Evolutionary conservation across 2,888 invertebrate genomes (phyloP), one percentile per base, ranked within the genome.

Genomic region (Adineta ricciae): DNA sequence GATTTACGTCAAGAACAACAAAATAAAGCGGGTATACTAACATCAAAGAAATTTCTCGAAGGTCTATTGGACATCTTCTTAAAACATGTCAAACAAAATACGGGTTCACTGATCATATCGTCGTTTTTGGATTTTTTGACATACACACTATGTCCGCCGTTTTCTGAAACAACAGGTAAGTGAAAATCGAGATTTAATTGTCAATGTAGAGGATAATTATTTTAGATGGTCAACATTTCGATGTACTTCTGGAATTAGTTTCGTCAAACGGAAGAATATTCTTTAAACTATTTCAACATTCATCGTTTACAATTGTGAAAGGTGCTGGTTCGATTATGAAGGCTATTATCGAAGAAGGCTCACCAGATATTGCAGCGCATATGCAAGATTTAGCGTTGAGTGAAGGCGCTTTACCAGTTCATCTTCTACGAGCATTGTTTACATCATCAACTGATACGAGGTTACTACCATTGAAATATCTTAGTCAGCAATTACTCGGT

Each of bases 61-160:
- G 95, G 94, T 87, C 92, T 99, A 87, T 93, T 99, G 46, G 94
- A 95, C 88, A 96, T 96, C 94, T 97, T 98, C 94, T 94, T 95
- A 21, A 93, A 92, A 84, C 97, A 98, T 91, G 95, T 97, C 90
- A 96, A 96, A 90, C 92, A 94, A 92, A 95, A 95, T 84, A 97
- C 96, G 85, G 98, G 98, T 7, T 97, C 98, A 83, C 91, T 99
- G 83, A 95, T 99, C 24, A 95, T 99, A 87, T 95, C 97, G 50
- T 95, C 97, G 87, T 97, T 99, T 97, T 92, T 99, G 90, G 99
- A 99, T 91, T 96, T 99, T 90, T 92, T 99, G 87, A 99, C 98
- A 64, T 99, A 97, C 92, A 94, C 97, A 7, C 92, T 99, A 73
- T 99, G 99, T 91, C 96, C 97, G 87, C 99, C 99, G 8, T 99